phyloP scores from a whole-genome alignment of 2,888 invertebrate species.

The Orgyia antiqua region DNA sequence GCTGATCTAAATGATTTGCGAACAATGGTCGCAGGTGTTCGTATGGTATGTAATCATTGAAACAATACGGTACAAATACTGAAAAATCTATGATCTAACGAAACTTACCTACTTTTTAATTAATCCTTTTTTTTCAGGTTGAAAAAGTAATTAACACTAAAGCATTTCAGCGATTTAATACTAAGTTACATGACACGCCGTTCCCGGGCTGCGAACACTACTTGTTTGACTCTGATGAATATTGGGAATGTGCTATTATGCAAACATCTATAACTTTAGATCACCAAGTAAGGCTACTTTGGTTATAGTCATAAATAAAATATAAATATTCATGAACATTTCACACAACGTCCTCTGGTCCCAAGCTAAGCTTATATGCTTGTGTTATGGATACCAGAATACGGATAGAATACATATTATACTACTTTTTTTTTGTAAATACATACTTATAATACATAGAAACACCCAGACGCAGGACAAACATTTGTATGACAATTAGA shows the following conservation, averaged over 20 bases:
- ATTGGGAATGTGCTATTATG: conserved; percentile 86
- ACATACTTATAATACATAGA: no score
- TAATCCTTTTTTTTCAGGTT: conserved; percentile 44
- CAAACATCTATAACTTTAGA: conserved; percentile 85
- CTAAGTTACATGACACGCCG: conserved; percentile 63
- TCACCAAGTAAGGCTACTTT: conserved; percentile 77
- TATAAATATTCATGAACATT: no score
- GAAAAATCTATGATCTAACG: neutral
- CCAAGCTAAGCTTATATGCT: no score
- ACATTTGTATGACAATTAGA: no score
- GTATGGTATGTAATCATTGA: conserved; percentile 78
- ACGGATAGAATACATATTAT: no score
- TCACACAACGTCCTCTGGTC: no score
- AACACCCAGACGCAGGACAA: no score
- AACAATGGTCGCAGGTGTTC: conserved; percentile 85
- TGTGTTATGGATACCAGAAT: no score
- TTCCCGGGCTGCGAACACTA: conserved; percentile 83
- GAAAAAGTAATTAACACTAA: conserved; percentile 54
- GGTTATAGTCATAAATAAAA: no score
- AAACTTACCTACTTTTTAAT: no score
- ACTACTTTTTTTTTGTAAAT: no score
- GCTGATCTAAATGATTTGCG: conserved; percentile 83
- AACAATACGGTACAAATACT: conserved; percentile 20
- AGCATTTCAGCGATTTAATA: conserved; percentile 54
- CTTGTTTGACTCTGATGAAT: conserved; percentile 80